Conservation (phyloP, 2,113 vertebrate species). For the Ivindomyrus marchei region DNA sequence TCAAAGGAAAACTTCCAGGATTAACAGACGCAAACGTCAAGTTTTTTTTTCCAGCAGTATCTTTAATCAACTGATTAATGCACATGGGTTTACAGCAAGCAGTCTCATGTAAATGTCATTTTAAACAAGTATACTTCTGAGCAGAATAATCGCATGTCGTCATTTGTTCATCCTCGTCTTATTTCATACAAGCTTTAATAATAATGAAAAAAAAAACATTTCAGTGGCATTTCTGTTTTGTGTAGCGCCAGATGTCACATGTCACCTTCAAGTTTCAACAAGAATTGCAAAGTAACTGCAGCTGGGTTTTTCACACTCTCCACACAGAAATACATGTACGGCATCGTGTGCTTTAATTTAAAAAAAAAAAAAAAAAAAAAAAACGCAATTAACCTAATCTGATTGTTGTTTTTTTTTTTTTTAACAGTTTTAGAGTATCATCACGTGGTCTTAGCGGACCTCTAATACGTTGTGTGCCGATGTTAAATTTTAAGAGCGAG, state of each 20-base stretch:
- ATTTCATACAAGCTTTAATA: conserved; percentile 77
- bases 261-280: conserved; percentile 60
- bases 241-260: conserved; percentile 23
- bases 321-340: conserved; percentile 57
- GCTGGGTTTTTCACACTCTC: conserved; percentile 62
- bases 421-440: neutral
- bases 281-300: conserved; percentile 63
- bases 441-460: neutral
- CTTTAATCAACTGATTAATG: conserved; percentile 82
- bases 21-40: neutral
- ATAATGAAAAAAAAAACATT: conserved; percentile 61
- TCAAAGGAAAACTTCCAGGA: neutral
- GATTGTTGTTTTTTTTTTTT: neutral
- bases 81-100: conserved; percentile 83
- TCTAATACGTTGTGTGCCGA: neutral
- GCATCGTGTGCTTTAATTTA: neutral
- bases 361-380: neutral
- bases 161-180: conserved; percentile 71
- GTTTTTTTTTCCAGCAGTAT: conserved; percentile 69
- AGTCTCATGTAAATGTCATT: conserved; percentile 62
- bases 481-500: neutral
- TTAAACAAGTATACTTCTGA: conserved; percentile 35
- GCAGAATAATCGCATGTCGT: conserved; percentile 42
- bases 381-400: neutral
- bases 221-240: conserved; percentile 63